phyloP scores from a whole-genome alignment of 2,113 vertebrate species.

The Romanogobio albipinnatus region DNA sequence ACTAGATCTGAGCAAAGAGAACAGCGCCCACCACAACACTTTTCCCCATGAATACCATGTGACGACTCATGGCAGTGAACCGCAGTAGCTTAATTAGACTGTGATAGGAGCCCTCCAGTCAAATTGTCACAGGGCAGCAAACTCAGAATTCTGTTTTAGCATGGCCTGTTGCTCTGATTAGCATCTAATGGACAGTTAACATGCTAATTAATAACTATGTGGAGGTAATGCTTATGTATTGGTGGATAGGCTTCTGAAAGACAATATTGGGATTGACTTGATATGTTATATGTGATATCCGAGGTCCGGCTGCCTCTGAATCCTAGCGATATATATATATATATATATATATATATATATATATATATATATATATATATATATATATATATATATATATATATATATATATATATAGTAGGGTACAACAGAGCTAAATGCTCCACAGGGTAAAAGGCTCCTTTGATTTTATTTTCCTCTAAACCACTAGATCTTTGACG shows the following conservation, averaged over 20 bases:
- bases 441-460: too few relatives aligned
- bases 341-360: too few relatives aligned
- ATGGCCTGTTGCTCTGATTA: background rate
- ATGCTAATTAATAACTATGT: background rate
- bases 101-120: constrained; percentile 20
- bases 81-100: constrained; percentile 5
- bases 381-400: too few relatives aligned
- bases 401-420: too few relatives aligned
- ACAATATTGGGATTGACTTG: background rate
- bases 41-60: constrained; percentile 1
- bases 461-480: too few relatives aligned
- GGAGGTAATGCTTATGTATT: background rate
- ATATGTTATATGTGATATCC: background rate
- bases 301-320: too few relatives aligned
- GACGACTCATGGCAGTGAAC: constrained; percentile 43
- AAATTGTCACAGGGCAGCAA: constrained; percentile 19
- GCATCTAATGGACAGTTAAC: constrained; percentile 4
- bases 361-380: too few relatives aligned
- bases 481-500: too few relatives aligned
- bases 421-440: too few relatives aligned
- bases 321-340: background rate
- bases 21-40: background rate
- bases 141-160: background rate
- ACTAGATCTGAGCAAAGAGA: background rate
- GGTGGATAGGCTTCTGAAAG: background rate